phyloP scores from a whole-genome alignment of 2,797 vertebrate species.

The Epinephelus malabaricus region DNA sequence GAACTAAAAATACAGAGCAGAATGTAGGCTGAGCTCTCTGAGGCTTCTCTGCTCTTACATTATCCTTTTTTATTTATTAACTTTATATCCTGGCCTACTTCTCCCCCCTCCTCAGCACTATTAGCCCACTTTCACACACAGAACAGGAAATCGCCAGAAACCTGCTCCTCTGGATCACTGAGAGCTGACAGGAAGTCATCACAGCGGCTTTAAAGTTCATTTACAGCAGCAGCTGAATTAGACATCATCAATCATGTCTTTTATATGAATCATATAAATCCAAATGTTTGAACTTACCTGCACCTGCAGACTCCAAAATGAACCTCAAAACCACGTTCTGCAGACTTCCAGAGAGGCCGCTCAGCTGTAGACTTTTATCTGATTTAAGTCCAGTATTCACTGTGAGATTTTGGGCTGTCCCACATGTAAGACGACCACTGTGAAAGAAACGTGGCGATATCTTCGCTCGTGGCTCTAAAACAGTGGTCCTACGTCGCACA shows the following conservation, averaged over 20 bases:
- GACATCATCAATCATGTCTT: background rate
- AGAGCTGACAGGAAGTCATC: background rate
- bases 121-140: conserved; percentile 62
- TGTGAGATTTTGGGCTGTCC: too few relatives aligned
- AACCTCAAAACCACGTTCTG: background rate
- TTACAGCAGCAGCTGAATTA: conserved; percentile 2
- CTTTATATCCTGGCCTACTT: conserved; percentile 69
- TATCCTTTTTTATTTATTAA: conserved; percentile 71
- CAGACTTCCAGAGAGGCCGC: background rate
- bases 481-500: too few relatives aligned
- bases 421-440: too few relatives aligned
- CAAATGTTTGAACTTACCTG: background rate
- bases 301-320: conserved; percentile 4
- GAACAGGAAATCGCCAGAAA: conserved; percentile 36
- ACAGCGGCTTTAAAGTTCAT: background rate
- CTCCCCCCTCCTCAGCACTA: conserved; percentile 37
- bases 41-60: conserved; percentile 60
- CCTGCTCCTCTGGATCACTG: background rate
- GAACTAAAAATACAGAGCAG: conserved; percentile 60
- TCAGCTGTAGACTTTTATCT: too few relatives aligned
- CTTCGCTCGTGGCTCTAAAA: too few relatives aligned
- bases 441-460: too few relatives aligned
- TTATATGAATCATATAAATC: background rate
- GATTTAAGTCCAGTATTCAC: too few relatives aligned
- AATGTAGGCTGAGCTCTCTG: conserved; percentile 63